A percentile compares a stretch with the other conserved stretches of the same genome.
phyloP scores from a whole-genome alignment of 1,140 invertebrate genomes.

The Leguminivora glycinivorella region DNA sequence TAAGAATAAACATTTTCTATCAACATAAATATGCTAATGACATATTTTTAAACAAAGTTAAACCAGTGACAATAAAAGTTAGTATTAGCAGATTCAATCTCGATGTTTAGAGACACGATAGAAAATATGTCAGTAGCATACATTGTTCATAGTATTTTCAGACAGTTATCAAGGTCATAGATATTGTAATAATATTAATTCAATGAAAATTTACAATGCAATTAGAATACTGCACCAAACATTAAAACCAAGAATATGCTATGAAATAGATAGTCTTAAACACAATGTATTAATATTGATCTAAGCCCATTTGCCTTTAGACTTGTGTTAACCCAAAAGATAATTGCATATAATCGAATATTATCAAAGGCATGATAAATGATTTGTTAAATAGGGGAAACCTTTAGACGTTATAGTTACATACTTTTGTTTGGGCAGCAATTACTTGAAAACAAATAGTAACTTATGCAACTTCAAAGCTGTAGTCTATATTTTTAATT shows the following conservation, averaged over 20 bases:
- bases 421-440: slow-evolving; percentile 70
- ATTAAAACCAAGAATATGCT: slow-evolving; percentile 73
- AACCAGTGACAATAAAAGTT: neutral
- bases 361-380: slow-evolving; percentile 40
- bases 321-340: slow-evolving; percentile 59
- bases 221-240: slow-evolving; percentile 78
- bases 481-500: slow-evolving; percentile 32
- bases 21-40: slow-evolving; percentile 1
- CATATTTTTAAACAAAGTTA: neutral
- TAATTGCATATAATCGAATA: slow-evolving; percentile 48
- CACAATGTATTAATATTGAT: slow-evolving; percentile 57
- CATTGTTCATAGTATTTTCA: slow-evolving; percentile 12
- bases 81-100: slow-evolving; percentile 12
- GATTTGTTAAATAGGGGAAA: slow-evolving; percentile 36
- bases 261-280: slow-evolving; percentile 63
- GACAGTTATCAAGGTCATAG: slow-evolving; percentile 21
- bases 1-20: slow-evolving; percentile 32
- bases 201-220: slow-evolving; percentile 76
- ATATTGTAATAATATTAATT: slow-evolving; percentile 44
- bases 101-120: neutral
- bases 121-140: slow-evolving; percentile 12
- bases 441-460: slow-evolving; percentile 43
- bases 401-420: slow-evolving; percentile 36
- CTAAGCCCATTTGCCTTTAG: slow-evolving; percentile 72
- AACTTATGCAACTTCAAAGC: slow-evolving; percentile 40